A percentile compares a stretch with the other conserved stretches of the same genome.
Conservation (phyloP, 2,888 invertebrate genomes). For the Apantesis nais region DNA sequence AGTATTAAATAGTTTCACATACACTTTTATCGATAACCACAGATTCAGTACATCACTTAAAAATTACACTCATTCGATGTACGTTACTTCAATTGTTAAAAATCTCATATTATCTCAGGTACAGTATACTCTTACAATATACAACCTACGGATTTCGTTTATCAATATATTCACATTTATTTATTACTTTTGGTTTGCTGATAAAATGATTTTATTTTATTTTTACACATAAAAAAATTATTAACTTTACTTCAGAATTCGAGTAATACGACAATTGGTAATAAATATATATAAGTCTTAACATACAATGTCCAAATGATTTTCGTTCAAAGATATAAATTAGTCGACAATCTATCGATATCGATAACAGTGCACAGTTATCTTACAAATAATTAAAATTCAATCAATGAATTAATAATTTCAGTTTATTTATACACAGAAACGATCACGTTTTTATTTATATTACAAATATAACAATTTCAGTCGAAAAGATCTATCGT, state of each 20-base stretch:
- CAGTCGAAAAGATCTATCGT: constrained; percentile 26
- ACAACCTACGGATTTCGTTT: background rate
- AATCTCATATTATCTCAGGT: constrained; percentile 13
- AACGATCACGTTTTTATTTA: constrained; percentile 8
- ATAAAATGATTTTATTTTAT: background rate
- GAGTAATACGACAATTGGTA: background rate
- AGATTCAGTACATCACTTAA: constrained; percentile 16
- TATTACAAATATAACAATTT: constrained; percentile 23
- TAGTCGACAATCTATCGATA: constrained; percentile 27
- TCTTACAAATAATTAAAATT: constrained; percentile 20
- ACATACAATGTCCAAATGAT: background rate
- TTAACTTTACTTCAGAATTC: background rate
- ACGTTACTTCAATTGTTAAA: background rate
- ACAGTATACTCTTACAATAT: constrained; percentile 8
- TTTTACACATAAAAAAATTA: background rate
- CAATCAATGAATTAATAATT: constrained; percentile 34
- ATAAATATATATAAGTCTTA: background rate
- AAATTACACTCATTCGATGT: constrained; percentile 9
- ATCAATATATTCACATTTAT: background rate
- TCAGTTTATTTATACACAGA: constrained; percentile 17
- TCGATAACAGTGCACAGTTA: constrained; percentile 43
- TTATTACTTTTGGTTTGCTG: background rate
- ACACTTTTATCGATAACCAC: constrained; percentile 30
- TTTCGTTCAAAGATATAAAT: background rate
- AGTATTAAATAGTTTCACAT: constrained; percentile 17